phyloP scores from a whole-genome alignment of 2,797 vertebrate genomes.

The Argyrosomus regius region DNA sequence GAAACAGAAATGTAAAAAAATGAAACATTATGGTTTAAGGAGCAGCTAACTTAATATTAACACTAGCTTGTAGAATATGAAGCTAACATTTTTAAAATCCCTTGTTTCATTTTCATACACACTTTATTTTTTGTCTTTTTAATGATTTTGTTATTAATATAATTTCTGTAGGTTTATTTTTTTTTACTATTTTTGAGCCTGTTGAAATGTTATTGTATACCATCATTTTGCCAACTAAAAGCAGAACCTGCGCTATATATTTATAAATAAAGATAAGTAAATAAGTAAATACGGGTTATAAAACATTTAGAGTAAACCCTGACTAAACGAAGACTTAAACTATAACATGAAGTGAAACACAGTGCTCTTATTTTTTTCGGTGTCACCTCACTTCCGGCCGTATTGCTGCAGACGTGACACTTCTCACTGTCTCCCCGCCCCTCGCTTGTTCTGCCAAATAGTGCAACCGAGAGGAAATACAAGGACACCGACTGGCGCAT shows the following conservation, averaged over 20 bases:
- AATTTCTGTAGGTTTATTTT: neutral
- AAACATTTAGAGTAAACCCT: neutral
- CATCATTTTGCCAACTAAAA: neutral
- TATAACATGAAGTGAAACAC: neutral
- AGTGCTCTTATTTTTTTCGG: slow-evolving; percentile 51
- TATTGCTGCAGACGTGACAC: slow-evolving; percentile 19
- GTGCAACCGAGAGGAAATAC: slow-evolving; percentile 64
- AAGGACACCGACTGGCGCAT: slow-evolving; percentile 63
- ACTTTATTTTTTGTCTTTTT: neutral
- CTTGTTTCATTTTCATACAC: neutral
- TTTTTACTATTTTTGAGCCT: neutral
- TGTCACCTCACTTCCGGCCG: slow-evolving; percentile 31
- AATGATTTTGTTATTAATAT: neutral
- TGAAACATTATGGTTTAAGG: neutral
- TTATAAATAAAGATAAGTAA: neutral
- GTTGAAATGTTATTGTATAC: neutral
- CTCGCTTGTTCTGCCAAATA: slow-evolving; percentile 77
- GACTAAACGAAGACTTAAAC: neutral
- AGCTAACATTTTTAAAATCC: neutral
- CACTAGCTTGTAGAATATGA: no score
- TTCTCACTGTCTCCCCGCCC: slow-evolving; percentile 69
- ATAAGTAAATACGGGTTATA: neutral
- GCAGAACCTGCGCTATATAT: no score
- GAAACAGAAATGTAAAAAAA: neutral
- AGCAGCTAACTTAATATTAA: no score